Evolutionary conservation across 2,797 vertebrate genomes (phyloP).

Genomic region (Acomys russatus): DNA sequence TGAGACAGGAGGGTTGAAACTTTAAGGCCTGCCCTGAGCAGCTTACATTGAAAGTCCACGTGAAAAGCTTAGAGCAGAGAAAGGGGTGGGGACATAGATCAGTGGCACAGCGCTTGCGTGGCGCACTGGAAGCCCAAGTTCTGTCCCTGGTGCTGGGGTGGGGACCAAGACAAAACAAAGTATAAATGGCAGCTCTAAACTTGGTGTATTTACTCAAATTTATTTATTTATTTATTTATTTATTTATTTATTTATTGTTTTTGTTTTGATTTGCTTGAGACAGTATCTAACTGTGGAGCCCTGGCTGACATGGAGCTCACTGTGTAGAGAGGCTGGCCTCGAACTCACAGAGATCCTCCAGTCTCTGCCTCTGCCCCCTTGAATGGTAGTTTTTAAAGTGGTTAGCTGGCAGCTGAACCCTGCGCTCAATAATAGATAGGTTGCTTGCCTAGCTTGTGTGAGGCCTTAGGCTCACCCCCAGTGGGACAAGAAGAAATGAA

Average conservation of each 20-base stretch:
- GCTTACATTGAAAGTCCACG: background rate
- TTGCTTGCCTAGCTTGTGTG: background rate
- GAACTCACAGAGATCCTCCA: background rate
- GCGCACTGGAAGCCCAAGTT: background rate
- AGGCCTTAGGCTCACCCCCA: background rate
- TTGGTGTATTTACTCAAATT: background rate
- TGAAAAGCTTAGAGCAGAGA: background rate
- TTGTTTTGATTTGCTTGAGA: background rate
- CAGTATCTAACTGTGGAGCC: background rate
- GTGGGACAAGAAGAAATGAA: background rate
- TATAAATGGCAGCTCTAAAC: background rate
- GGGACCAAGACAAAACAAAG: background rate
- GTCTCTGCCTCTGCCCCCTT: background rate
- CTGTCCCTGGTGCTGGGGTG: too few relatives aligned
- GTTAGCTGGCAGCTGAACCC: background rate
- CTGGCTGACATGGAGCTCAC: background rate
- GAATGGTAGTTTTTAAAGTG: background rate
- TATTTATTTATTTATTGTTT: background rate
- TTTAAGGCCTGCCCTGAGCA: background rate
- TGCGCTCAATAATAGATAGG: background rate
- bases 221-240: background rate
- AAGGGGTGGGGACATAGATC: background rate
- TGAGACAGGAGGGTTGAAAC: background rate
- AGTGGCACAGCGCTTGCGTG: background rate
- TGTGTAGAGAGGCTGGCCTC: background rate